These are phyloP conservation scores for Pelodiscus sinensis DNA, from an alignment of 2,113 vertebrate genomes.

Conservation along the genomic window DNA sequence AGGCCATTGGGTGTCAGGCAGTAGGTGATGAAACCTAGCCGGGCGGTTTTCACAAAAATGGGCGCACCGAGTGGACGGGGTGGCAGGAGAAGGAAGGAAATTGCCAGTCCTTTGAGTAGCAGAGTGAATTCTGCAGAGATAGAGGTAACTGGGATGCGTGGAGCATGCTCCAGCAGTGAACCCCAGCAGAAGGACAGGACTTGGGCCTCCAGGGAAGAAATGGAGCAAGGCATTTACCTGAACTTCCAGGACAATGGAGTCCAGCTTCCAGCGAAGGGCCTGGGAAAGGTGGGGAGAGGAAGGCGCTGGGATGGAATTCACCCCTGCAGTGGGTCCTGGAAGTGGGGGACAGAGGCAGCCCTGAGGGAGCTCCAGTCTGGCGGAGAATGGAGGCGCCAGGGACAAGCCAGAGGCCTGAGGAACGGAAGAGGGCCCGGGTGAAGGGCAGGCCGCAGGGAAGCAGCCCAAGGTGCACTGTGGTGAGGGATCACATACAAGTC, in stretches of 20 bases:
- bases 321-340: neutral
- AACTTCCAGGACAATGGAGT: no score
- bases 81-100: neutral
- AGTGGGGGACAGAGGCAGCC: neutral
- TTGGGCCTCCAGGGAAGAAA: neutral
- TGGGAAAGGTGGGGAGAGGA: neutral
- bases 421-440: neutral
- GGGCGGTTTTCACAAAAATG: neutral
- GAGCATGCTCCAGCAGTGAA: neutral
- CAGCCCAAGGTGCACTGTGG: no score
- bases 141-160: neutral
- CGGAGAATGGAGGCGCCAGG: neutral
- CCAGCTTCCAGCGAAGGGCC: neutral
- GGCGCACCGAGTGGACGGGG: neutral
- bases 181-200: neutral
- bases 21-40: neutral
- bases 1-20: neutral
- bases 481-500: neutral
- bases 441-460: neutral
- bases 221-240: neutral
- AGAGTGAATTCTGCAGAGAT: neutral
- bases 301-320: neutral
- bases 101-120: neutral
- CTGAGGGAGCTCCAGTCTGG: no score
- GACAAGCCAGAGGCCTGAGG: neutral